phyloP scores from a whole-genome alignment of 35 echinoderm and acorn worm species.

The Diadema setosum region DNA sequence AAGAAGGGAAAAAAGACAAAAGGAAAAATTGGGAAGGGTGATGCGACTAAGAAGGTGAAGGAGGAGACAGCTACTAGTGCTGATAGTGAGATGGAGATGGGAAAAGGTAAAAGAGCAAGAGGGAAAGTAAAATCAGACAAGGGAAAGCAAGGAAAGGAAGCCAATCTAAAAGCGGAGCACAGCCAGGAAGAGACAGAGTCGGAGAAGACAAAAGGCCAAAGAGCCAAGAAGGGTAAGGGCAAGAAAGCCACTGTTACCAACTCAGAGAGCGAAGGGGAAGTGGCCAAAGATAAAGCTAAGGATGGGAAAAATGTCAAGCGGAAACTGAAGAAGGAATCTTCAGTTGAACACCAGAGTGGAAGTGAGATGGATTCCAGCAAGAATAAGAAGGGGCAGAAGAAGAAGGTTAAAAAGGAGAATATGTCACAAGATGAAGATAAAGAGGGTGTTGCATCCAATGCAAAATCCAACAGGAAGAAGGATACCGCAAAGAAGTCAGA shows the following conservation, averaged over 20 bases:
- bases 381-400: neutral
- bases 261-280: neutral
- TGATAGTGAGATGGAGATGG: neutral
- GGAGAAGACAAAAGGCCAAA: neutral
- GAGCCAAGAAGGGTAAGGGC: neutral
- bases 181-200: neutral
- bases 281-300: neutral
- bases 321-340: neutral
- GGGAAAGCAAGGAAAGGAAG: neutral
- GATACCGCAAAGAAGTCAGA: neutral
- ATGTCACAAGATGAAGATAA: neutral
- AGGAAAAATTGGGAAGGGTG: neutral
- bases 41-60: neutral
- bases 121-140: neutral
- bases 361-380: neutral
- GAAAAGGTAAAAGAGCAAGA: neutral
- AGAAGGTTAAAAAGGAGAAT: neutral
- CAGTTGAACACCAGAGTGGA: neutral
- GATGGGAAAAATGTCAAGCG: neutral
- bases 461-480: neutral
- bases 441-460: neutral
- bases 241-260: neutral
- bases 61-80: neutral
- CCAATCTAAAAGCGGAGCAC: neutral
- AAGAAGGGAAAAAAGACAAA: neutral